Evolutionary conservation across 2,113 vertebrate species (phyloP).

Genomic region (Triplophysa tibetana): DNA sequence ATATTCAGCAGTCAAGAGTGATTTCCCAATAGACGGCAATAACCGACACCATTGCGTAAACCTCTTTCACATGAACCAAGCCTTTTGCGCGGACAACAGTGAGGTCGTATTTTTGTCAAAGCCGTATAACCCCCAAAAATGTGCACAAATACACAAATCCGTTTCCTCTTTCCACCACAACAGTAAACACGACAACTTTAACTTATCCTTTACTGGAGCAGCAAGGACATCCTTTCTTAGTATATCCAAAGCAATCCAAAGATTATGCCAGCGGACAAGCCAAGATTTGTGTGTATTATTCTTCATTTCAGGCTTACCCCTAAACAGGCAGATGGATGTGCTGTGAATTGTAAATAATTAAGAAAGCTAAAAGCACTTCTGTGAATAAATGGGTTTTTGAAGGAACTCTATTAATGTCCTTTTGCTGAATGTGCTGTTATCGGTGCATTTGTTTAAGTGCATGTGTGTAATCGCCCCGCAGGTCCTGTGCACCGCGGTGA

Average conservation of each 20-base stretch:
- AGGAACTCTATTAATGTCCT: slow-evolving; percentile 19
- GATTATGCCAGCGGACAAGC: slow-evolving; percentile 33
- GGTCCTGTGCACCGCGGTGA: slow-evolving; percentile 84
- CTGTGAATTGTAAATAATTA: slow-evolving; percentile 22
- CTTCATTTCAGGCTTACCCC: neutral
- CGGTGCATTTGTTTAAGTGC: slow-evolving; percentile 26
- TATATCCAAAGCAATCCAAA: slow-evolving; percentile 35
- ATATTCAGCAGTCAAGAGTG: neutral
- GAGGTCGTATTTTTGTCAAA: neutral
- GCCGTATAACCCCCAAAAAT: neutral
- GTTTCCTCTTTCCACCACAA: slow-evolving; percentile 3
- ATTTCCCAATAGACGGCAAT: neutral
- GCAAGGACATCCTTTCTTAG: slow-evolving; percentile 27
- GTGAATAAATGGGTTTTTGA: slow-evolving; percentile 20
- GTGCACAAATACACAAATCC: neutral
- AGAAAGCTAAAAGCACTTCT: slow-evolving; percentile 19
- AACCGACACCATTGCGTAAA: neutral
- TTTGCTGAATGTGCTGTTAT: slow-evolving; percentile 44
- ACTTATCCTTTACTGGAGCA: neutral
- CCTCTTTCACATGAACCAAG: neutral
- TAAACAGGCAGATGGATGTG: slow-evolving; percentile 12
- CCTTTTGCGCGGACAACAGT: neutral
- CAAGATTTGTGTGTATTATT: slow-evolving; percentile 27
- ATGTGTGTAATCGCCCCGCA: slow-evolving; percentile 58
- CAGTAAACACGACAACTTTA: neutral